Conservation (phyloP, 2,113 vertebrate genomes). For the Bufo gargarizans region DNA sequence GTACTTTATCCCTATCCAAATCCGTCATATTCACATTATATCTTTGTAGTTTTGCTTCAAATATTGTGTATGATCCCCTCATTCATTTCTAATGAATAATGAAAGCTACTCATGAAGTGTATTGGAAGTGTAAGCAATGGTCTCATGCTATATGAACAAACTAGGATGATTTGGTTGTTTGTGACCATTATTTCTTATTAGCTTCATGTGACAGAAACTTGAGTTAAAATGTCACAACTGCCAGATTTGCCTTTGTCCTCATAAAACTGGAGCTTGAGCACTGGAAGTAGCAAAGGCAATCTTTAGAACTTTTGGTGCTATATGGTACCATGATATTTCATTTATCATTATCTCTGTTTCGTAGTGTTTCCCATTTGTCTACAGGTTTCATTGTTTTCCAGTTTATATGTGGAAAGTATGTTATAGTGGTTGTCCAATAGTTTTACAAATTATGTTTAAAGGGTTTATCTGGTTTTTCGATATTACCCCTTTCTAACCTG, state of each 20-base stretch:
- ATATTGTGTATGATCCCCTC: background rate
- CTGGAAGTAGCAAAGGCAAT: background rate
- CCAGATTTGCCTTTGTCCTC: background rate
- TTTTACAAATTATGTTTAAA: too few species aligned
- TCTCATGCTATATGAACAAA: background rate
- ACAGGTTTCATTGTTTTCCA: background rate
- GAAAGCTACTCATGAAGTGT: background rate
- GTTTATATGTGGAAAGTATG: background rate
- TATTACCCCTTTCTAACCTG: too few species aligned
- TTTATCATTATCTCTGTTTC: background rate
- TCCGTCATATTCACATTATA: background rate
- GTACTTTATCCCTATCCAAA: background rate
- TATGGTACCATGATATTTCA: too few species aligned
- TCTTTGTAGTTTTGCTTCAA: background rate
- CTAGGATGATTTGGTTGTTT: background rate
- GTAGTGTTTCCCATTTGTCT: background rate
- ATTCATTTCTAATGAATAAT: background rate
- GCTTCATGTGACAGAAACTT: constrained; percentile 22
- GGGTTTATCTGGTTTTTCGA: too few species aligned
- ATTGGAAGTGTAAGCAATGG: background rate
- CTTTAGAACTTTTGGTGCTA: background rate
- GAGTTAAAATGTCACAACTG: constrained; percentile 3
- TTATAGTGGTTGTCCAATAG: too few species aligned
- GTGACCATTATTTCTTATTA: constrained; percentile 28
- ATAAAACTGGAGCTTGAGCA: background rate